phyloP scores from a whole-genome alignment of 1,140 invertebrate species.

The Penaeus japonicus region DNA sequence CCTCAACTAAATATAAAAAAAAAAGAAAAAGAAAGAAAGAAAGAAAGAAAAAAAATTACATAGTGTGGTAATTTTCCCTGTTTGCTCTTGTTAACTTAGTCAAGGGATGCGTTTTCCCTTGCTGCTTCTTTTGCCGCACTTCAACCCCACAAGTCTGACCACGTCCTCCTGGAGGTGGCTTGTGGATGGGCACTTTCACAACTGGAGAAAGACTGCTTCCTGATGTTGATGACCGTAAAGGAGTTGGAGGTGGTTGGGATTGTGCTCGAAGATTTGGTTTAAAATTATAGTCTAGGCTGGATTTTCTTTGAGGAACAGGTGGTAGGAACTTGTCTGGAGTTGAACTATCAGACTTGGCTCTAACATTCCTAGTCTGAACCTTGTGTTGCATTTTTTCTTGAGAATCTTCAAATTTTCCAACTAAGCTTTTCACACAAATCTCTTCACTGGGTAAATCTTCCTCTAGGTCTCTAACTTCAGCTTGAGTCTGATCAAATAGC shows the following conservation, averaged over 20 bases:
- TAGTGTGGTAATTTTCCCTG: conserved; percentile 48
- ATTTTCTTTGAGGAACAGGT: conserved; percentile 59
- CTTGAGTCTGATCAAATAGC: conserved; percentile 31
- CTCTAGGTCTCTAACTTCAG: conserved; percentile 23
- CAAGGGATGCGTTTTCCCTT: conserved; percentile 55
- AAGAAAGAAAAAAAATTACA: conserved; percentile 19
- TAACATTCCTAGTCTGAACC: conserved; percentile 39
- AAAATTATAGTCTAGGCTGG: conserved; percentile 55
- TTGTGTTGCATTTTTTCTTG: conserved; percentile 11
- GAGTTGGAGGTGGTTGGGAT: conserved; percentile 47
- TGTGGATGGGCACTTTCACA: conserved; percentile 31
- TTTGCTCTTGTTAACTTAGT: conserved; percentile 49
- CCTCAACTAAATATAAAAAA: not conserved
- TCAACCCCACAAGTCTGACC: conserved; percentile 48
- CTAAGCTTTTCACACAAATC: conserved; percentile 57
- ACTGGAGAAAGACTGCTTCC: conserved; percentile 24
- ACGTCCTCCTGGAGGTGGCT: conserved; percentile 28
- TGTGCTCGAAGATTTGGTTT: conserved; percentile 45
- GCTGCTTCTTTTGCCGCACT: conserved; percentile 57
- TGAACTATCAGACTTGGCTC: conserved; percentile 53
- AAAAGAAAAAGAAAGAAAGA: not conserved
- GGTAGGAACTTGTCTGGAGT: conserved; percentile 53
- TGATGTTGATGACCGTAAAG: conserved; percentile 15
- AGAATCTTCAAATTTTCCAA: conserved; percentile 54
- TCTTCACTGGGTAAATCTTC: conserved; percentile 43